Evolutionary conservation across 2,797 vertebrate species (phyloP).

Genomic region (Pangasius krempfi): DNA sequence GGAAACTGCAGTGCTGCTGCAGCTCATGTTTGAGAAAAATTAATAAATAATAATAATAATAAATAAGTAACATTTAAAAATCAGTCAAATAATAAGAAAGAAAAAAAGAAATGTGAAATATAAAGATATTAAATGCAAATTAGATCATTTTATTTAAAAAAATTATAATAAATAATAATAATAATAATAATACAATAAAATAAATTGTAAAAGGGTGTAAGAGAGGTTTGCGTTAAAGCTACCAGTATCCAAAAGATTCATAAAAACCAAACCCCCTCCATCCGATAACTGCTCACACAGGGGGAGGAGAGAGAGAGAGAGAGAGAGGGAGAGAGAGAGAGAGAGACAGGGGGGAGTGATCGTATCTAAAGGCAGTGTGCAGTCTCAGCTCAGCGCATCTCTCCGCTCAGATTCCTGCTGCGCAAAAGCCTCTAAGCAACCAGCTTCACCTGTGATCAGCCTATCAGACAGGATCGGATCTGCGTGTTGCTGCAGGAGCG

Average conservation of each 20-base stretch:
- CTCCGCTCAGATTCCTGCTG: constrained; percentile 17
- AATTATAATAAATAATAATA: not conserved
- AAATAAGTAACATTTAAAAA: not conserved
- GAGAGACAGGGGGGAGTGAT: constrained; percentile 30
- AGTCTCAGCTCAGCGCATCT: constrained; percentile 17
- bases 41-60: not conserved
- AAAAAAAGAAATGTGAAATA: not conserved
- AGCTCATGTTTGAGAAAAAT: not conserved
- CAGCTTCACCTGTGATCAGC: not conserved
- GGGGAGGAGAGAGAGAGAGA: constrained; percentile 64
- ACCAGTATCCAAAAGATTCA: constrained; percentile 73
- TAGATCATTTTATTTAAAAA: not conserved
- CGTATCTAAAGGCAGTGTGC: constrained; percentile 56
- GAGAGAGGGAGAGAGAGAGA: constrained; percentile 60
- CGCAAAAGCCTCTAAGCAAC: not conserved
- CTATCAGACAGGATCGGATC: not conserved
- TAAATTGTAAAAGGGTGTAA: not conserved
- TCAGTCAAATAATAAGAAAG: no score
- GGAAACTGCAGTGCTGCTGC: not conserved
- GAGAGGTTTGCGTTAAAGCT: constrained; percentile 57
- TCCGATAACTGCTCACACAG: constrained; percentile 74
- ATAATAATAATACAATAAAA: not conserved
- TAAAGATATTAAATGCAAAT: not conserved
- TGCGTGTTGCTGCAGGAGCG: not conserved
- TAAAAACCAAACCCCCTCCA: constrained; percentile 65